phyloP scores from a whole-genome alignment of 2,113 vertebrate species.

The Hystrix brachyura region DNA sequence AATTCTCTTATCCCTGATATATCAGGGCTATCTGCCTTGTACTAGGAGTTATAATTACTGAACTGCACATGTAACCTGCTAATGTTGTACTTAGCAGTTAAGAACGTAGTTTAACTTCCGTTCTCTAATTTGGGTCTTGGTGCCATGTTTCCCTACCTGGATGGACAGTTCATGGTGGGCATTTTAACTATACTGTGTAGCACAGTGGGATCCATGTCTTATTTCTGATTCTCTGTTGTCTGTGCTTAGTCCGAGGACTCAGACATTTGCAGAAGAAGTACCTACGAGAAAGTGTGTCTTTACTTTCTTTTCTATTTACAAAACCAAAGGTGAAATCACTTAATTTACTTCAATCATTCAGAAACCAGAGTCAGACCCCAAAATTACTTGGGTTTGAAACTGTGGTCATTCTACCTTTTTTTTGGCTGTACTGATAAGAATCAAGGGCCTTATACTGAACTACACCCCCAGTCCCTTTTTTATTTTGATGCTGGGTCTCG shows the following conservation, averaged over 20 bases:
- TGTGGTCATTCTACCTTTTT: background rate
- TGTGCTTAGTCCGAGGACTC: background rate
- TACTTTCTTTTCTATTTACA: background rate
- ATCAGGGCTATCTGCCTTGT: background rate
- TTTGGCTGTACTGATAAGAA: background rate
- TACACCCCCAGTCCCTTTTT: background rate
- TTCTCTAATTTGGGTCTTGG: background rate
- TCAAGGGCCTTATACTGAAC: background rate
- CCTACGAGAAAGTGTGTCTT: background rate
- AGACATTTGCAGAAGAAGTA: background rate
- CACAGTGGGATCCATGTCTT: background rate
- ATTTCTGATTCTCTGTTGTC: background rate
- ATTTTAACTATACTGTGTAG: background rate
- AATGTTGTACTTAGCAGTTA: background rate
- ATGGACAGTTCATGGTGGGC: background rate
- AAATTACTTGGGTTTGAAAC: background rate
- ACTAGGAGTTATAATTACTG: background rate
- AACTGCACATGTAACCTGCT: background rate
- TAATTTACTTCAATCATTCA: background rate
- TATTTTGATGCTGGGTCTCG: background rate
- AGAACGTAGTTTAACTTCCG: background rate
- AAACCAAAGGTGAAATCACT: background rate
- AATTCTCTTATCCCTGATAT: background rate
- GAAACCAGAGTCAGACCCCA: slow-evolving; percentile 5
- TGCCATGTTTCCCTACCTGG: background rate